These are phyloP conservation scores for Mamestra brassicae DNA, from an alignment of 2,888 invertebrate species.

Conservation along the genomic window DNA sequence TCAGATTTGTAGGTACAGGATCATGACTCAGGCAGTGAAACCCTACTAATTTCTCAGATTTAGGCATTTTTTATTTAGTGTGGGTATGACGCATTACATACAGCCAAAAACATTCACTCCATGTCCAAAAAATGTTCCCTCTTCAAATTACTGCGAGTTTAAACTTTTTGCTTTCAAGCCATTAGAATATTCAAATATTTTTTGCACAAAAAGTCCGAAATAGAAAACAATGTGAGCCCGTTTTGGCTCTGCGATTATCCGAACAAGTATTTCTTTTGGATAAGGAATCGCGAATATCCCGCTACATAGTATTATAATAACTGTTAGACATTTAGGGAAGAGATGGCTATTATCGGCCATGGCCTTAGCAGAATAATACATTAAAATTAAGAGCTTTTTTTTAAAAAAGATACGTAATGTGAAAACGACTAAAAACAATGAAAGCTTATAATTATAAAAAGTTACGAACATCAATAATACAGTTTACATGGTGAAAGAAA, in stretches of 20 bases:
- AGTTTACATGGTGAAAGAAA: no score
- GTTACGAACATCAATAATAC: background rate
- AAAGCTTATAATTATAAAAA: background rate
- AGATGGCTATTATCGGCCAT: constrained; percentile 18
- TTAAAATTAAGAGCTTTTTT: no score
- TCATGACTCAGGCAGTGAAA: background rate
- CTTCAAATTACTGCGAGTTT: constrained; percentile 48
- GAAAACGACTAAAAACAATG: background rate
- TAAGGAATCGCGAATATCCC: constrained; percentile 62
- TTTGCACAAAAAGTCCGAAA: constrained; percentile 59
- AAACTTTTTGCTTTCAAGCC: constrained; percentile 62
- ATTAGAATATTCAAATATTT: constrained; percentile 63
- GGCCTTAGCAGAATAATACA: background rate
- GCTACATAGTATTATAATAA: constrained; percentile 67
- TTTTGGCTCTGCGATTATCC: constrained; percentile 65
- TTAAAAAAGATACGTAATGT: no score
- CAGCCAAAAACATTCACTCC: constrained; percentile 46
- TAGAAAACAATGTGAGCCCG: constrained; percentile 62
- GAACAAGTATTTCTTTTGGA: constrained; percentile 62
- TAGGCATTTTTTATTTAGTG: background rate
- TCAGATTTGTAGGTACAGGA: background rate
- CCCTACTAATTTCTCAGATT: constrained; percentile 2
- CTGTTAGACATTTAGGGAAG: constrained; percentile 55
- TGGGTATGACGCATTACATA: constrained; percentile 38
- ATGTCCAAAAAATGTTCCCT: constrained; percentile 46